phyloP scores from a whole-genome alignment of 2,113 vertebrate genomes.

The Amazona vittata region DNA sequence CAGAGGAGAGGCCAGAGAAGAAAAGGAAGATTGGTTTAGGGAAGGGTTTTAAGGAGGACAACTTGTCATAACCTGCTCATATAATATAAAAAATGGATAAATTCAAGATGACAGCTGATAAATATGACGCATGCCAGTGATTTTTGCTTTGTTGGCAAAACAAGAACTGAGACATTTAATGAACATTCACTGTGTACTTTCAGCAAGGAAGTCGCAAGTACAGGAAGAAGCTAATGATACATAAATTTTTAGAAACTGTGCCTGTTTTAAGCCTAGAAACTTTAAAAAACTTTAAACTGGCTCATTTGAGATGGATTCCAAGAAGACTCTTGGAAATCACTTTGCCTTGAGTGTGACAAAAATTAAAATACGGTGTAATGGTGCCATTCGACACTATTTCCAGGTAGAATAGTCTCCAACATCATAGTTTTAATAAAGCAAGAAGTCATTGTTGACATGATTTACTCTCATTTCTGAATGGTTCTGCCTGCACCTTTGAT shows the following conservation, averaged over 20 bases:
- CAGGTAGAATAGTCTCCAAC: neutral
- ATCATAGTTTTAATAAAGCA: neutral
- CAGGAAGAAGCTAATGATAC: neutral
- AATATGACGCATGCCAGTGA: neutral
- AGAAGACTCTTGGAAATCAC: neutral
- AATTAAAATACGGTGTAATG: neutral
- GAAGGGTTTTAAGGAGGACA: neutral
- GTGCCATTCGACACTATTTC: neutral
- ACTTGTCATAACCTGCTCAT: neutral
- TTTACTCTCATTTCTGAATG: neutral
- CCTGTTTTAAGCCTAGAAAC: neutral
- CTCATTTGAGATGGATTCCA: neutral
- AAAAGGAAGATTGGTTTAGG: neutral
- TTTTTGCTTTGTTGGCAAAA: neutral
- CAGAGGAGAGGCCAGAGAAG: neutral
- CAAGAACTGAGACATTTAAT: neutral
- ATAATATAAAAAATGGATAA: neutral
- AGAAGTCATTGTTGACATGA: neutral
- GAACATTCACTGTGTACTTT: neutral
- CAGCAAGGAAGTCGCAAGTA: neutral
- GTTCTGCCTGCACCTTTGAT: neutral
- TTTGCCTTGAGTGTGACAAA: neutral
- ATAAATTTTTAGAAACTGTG: neutral
- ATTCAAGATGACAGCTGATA: neutral
- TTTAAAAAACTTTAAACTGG: neutral